Conservation (phyloP, 2,113 vertebrate species). For the Perca fluviatilis region DNA sequence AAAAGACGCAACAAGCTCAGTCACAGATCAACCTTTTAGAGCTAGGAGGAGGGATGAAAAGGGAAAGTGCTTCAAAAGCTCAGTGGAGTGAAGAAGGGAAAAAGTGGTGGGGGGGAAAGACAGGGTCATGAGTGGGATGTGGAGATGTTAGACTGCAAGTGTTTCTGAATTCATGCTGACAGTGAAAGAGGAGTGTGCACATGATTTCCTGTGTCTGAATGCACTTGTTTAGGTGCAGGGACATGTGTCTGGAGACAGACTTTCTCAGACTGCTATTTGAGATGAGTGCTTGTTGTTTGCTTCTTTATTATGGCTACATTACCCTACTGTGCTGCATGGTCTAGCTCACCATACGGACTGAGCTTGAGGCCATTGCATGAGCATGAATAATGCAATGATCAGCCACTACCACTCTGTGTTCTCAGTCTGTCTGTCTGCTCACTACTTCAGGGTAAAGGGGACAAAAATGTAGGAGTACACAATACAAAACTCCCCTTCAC, state of each 20-base stretch:
- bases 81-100: constrained; percentile 33
- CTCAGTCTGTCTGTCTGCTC: constrained; percentile 47
- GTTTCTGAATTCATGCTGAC: constrained; percentile 33
- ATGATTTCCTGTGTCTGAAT: constrained; percentile 23
- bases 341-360: constrained; percentile 47
- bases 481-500: not conserved
- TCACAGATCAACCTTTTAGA: constrained; percentile 69
- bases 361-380: constrained; percentile 60
- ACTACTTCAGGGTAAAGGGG: constrained; percentile 32
- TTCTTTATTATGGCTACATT: constrained; percentile 16
- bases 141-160: constrained; percentile 42
- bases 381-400: constrained; percentile 77
- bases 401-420: constrained; percentile 42
- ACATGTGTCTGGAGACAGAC: not conserved
- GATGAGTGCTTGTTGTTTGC: not conserved
- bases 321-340: constrained; percentile 11
- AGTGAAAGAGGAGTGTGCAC: constrained; percentile 14
- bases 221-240: constrained; percentile 2
- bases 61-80: constrained; percentile 58
- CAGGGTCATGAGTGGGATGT: constrained; percentile 49
- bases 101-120: not conserved
- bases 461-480: constrained; percentile 17
- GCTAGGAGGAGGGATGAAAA: constrained; percentile 49
- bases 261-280: not conserved
- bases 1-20: constrained; percentile 74